These are phyloP conservation scores for Lepidocolaptes lacrymiger DNA, from an alignment of 2,797 vertebrate species.

Conservation along the genomic window DNA sequence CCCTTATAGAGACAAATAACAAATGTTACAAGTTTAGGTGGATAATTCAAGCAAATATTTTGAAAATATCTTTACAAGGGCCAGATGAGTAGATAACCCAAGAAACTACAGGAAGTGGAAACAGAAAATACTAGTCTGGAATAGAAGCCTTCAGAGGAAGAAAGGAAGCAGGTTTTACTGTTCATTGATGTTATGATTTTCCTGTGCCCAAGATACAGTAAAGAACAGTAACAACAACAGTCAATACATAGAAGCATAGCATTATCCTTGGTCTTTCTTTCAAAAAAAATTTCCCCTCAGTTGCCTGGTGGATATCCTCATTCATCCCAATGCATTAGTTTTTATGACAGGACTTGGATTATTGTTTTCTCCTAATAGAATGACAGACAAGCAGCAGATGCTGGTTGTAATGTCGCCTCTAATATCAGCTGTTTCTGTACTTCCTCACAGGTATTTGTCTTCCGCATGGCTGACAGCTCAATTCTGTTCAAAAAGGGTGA, in stretches of 20 bases:
- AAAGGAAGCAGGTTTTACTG: neutral
- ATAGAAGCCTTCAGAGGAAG: neutral
- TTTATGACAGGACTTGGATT: neutral
- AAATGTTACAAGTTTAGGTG: neutral
- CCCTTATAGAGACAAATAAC: neutral
- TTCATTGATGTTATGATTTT: neutral
- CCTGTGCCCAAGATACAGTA: neutral
- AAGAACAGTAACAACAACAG: neutral
- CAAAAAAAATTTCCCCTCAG: fast-evolving
- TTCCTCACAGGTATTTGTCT: neutral
- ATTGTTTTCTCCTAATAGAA: neutral
- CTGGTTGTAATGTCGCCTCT: neutral
- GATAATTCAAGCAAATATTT: neutral
- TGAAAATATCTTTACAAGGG: neutral
- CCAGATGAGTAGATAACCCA: neutral
- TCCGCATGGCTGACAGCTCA: neutral
- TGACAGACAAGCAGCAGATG: neutral
- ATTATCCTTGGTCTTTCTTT: neutral
- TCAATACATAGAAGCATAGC: neutral
- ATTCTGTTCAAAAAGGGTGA: neutral
- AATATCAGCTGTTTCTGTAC: neutral
- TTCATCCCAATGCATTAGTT: neutral
- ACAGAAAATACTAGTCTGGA: neutral
- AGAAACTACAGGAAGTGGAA: neutral
- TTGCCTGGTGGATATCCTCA: neutral